Evolutionary conservation across 2,888 invertebrate genomes (phyloP).

Genomic region (Mayetiola destructor): DNA sequence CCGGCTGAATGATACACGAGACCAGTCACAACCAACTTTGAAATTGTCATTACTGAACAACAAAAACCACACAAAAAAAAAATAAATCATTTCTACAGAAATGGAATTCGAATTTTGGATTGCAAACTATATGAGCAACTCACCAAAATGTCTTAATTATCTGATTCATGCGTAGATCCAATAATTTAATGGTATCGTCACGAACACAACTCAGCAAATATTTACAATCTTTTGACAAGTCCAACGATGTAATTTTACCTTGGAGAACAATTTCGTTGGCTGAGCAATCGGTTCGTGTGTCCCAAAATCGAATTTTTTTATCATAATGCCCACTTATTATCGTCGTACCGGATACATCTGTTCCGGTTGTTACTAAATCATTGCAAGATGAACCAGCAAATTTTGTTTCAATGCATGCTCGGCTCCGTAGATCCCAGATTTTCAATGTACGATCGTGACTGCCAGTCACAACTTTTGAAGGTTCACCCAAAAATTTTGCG

Average conservation of each 20-base stretch:
- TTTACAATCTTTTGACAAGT: slow-evolving; percentile 80
- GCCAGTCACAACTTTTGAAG: slow-evolving; percentile 88
- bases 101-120: not conserved
- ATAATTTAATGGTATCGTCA: slow-evolving; percentile 86
- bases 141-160: slow-evolving; percentile 82
- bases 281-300: slow-evolving; percentile 73
- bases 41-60: slow-evolving; percentile 75
- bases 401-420: slow-evolving; percentile 83
- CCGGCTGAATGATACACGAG: slow-evolving; percentile 82
- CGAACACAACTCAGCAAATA: slow-evolving; percentile 83
- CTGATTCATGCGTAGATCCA: slow-evolving; percentile 90
- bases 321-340: slow-evolving; percentile 98
- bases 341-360: slow-evolving; percentile 70
- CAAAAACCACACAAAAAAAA: not conserved
- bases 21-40: slow-evolving; percentile 90
- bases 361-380: slow-evolving; percentile 84
- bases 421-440: slow-evolving; percentile 93
- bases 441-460: slow-evolving; percentile 96
- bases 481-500: slow-evolving; percentile 87
- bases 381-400: slow-evolving; percentile 95
- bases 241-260: slow-evolving; percentile 89
- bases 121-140: slow-evolving; percentile 27
- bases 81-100: not conserved
- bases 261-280: slow-evolving; percentile 77
- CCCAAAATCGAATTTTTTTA: slow-evolving; percentile 94